phyloP scores from a whole-genome alignment of 2,888 invertebrate species.

The Bimastos eiseni region DNA sequence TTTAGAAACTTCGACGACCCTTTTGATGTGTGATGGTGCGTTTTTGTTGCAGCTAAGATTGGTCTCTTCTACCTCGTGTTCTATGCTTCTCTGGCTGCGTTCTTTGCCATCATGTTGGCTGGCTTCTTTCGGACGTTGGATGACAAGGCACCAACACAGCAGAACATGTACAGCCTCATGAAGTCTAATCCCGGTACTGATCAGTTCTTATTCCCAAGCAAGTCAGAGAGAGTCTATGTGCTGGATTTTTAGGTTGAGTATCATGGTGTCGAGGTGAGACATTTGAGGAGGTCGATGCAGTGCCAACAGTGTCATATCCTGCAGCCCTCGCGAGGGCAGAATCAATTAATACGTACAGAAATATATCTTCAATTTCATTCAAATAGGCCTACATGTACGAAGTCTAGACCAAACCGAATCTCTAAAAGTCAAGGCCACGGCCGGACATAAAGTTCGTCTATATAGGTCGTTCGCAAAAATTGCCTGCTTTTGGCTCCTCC shows the following conservation, averaged over 20 bases:
- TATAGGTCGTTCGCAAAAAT: too few relatives aligned
- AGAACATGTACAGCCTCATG: conserved; percentile 52
- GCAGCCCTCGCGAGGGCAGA: too few relatives aligned
- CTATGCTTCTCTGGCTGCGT: conserved; percentile 86
- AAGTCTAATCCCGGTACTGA: conserved; percentile 79
- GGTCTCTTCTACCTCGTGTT: conserved; percentile 93
- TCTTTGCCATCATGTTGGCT: conserved; percentile 90
- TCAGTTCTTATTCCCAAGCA: neutral
- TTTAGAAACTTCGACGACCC: neutral
- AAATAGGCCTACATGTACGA: neutral
- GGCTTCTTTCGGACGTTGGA: conserved; percentile 71
- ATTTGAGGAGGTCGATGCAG: too few relatives aligned
- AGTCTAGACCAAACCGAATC: neutral
- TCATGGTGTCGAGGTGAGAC: neutral
- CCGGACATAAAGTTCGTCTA: too few relatives aligned
- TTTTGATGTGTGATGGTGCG: neutral
- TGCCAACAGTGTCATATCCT: too few relatives aligned
- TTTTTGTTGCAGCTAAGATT: conserved; percentile 72
- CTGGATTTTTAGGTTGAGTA: too few relatives aligned
- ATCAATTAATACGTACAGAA: too few relatives aligned
- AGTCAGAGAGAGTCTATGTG: too few relatives aligned
- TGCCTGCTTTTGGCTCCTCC: too few relatives aligned
- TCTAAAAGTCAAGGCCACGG: neutral
- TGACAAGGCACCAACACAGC: conserved; percentile 50
- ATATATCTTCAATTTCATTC: neutral